Conservation (phyloP, 2,888 invertebrate genomes). For the Melieria picta region DNA sequence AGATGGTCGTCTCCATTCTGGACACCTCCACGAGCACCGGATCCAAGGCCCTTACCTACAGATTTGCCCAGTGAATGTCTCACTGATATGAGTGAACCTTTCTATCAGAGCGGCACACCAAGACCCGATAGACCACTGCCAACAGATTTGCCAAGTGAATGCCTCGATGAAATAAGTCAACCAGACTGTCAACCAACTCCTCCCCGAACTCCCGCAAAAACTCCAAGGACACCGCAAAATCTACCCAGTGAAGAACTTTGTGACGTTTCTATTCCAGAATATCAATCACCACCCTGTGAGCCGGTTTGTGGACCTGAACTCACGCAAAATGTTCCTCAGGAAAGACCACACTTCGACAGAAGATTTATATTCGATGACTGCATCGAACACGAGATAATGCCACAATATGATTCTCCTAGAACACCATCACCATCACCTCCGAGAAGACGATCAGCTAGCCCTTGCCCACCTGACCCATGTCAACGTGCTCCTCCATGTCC, state of each 20-base stretch:
- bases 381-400: background rate
- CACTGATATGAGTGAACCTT: slow-evolving; percentile 25
- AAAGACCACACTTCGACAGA: slow-evolving; percentile 17
- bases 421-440: slow-evolving; percentile 3
- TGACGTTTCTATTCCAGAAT: slow-evolving; percentile 9
- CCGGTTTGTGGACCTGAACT: slow-evolving; percentile 8
- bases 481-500: background rate
- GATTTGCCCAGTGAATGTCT: slow-evolving; percentile 24
- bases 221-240: slow-evolving; percentile 14
- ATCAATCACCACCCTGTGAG: slow-evolving; percentile 14
- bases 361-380: slow-evolving; percentile 14
- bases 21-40: background rate
- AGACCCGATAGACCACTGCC: background rate
- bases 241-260: slow-evolving; percentile 15
- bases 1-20: background rate
- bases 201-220: slow-evolving; percentile 15
- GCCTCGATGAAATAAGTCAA: slow-evolving; percentile 23
- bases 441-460: background rate
- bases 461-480: too few relatives aligned
- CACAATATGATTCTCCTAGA: background rate
- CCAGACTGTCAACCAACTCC: slow-evolving; percentile 18
- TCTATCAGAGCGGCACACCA: background rate
- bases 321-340: too few relatives aligned
- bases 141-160: slow-evolving; percentile 19
- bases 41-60: background rate